These are phyloP conservation scores for Siderastrea radians DNA, from an alignment of 92 coral and sea anemone species.

Conservation along the genomic window DNA sequence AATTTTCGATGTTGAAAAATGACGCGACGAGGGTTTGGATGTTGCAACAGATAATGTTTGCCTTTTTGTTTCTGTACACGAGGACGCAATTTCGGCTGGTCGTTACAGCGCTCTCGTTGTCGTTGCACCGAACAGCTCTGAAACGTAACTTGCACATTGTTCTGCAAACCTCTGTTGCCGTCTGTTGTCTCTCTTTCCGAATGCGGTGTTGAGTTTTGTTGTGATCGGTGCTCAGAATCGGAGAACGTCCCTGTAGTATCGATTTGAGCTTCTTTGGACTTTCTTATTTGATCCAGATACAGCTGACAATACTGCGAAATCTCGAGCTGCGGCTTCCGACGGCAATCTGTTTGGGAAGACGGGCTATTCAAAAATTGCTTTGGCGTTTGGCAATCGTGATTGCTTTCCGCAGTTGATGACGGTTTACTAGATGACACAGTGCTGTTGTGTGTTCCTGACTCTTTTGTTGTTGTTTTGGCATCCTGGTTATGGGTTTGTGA, in stretches of 20 bases:
- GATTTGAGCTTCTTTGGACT: neutral
- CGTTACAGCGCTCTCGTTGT: neutral
- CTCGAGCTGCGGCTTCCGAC: neutral
- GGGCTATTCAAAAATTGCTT: neutral
- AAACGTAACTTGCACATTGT: neutral
- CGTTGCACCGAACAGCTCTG: neutral
- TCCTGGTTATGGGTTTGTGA: neutral
- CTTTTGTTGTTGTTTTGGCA: neutral
- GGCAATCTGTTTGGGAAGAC: neutral
- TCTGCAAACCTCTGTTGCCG: neutral
- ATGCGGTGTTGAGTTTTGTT: neutral
- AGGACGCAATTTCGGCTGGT: neutral
- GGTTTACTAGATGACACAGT: neutral
- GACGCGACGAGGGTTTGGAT: neutral
- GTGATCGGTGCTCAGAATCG: neutral
- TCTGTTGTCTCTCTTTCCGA: neutral
- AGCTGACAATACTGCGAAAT: conserved; percentile 11
- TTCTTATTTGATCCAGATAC: conserved; percentile 18
- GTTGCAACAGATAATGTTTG: neutral
- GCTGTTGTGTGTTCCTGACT: neutral
- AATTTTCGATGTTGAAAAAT: conserved; percentile 1
- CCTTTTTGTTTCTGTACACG: neutral
- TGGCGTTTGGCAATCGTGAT: neutral
- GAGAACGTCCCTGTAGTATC: neutral
- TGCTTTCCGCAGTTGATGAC: neutral